Evolutionary conservation across 2,797 vertebrate genomes (phyloP), one percentile per base, ranked within the genome.

Genomic region (Acanthurus tractus): DNA sequence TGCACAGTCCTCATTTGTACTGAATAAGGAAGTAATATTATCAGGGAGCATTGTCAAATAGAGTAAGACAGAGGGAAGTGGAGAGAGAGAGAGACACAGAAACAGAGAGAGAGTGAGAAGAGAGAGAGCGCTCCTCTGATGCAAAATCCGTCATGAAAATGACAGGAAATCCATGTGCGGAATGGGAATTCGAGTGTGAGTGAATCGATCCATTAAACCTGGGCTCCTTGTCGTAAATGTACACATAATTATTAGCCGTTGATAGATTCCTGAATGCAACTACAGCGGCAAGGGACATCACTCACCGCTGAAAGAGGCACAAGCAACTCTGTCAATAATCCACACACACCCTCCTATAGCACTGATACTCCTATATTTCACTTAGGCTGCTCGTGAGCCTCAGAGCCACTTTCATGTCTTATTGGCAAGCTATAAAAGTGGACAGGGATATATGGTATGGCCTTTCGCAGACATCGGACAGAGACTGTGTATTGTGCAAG

Each of bases 201-300:
- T 1, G 74, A 62, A 92, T 93, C 62, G 80, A 94, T 94, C 90
- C 61, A 65, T 90, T 89, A 89, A 86, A 87, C 66, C 83, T 2
- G 3, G 59, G 77, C 72, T 67, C 49, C 86, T 84, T 86, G 86
- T 88, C 74, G 84, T 87, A 87, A 92, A 92, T 70, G 91, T 87
- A 90, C 89, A 92, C 86, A 83, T 89, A 92, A 93, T 94, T 92
- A 93, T 93, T 94, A 93, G 81, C 76, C 9, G 29, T 82, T 91
- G 92, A 92, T 88, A 89, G 89, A 89, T 91, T 81, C 75, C 70
- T 62, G 68, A 86, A 83, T 66, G 79, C 74, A 67, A 67, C 78
- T 46, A 53, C 20, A 61, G 70, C 38, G 34, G 78, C 84, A 42
- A 42, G 77, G 61, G 59, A 52, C 76, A 88, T 92, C 81, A 81